Conservation (phyloP, 2,797 vertebrate species). For the Trichosurus vulpecula region DNA sequence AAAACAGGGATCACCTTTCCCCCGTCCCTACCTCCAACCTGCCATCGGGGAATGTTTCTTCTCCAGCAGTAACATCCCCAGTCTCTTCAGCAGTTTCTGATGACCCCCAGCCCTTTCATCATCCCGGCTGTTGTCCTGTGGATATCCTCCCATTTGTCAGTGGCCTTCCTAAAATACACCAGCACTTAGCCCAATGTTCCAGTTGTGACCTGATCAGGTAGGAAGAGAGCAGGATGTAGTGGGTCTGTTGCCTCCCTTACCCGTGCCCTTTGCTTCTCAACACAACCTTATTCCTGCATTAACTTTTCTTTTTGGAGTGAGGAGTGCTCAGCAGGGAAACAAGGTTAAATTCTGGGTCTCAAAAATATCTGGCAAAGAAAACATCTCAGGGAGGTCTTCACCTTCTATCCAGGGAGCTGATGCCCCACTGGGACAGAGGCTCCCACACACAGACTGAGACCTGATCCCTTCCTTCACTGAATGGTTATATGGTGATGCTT, state of each 20-base stretch:
- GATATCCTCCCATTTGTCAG: neutral
- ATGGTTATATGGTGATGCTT: neutral
- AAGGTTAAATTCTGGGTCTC: neutral
- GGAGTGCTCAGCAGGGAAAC: neutral
- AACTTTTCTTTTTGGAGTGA: neutral
- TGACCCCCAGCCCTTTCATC: neutral
- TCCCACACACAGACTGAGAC: neutral
- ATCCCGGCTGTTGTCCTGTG: neutral
- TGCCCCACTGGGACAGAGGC: neutral
- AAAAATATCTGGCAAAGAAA: neutral
- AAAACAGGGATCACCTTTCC: neutral
- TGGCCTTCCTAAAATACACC: neutral
- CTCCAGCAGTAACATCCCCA: neutral
- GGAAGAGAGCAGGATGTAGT: neutral
- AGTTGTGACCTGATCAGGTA: neutral
- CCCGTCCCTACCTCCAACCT: too few species aligned
- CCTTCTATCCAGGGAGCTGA: neutral
- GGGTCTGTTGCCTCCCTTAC: neutral
- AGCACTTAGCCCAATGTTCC: neutral
- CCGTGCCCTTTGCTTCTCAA: neutral
- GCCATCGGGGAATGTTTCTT: neutral
- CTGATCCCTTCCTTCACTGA: neutral
- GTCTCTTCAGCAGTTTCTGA: neutral
- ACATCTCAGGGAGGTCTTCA: neutral
- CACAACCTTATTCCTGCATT: neutral